phyloP scores from a whole-genome alignment of 2,113 vertebrate species.

The Miniopterus natalensis region DNA sequence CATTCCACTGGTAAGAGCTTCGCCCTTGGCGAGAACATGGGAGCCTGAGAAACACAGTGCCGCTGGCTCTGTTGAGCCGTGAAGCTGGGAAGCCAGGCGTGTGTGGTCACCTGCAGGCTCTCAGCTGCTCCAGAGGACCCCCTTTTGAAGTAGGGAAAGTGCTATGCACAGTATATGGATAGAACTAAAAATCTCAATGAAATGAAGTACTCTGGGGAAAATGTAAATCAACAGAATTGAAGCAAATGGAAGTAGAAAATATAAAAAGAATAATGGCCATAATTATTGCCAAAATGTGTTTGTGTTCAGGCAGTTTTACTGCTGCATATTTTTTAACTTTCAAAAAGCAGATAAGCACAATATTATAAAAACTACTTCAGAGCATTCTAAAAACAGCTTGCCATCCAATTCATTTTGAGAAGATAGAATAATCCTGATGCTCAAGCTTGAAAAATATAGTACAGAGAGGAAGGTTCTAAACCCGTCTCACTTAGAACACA shows the following conservation, averaged over 20 bases:
- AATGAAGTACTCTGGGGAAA: neutral
- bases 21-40: neutral
- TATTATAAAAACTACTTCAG: neutral
- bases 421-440: slow-evolving; percentile 28
- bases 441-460: slow-evolving; percentile 36
- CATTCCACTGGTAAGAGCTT: neutral
- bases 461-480: slow-evolving; percentile 25
- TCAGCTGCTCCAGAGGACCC: neutral
- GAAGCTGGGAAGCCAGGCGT: neutral
- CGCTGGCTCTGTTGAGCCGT: neutral
- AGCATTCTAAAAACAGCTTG: slow-evolving; percentile 15
- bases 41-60: neutral
- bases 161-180: neutral
- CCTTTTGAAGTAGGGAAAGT: neutral
- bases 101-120: neutral
- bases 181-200: neutral
- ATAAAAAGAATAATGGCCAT: neutral
- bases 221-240: slow-evolving; percentile 41
- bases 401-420: slow-evolving; percentile 29
- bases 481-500: neutral
- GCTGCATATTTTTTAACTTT: slow-evolving; percentile 42
- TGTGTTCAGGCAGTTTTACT: slow-evolving; percentile 1
- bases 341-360: neutral
- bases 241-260: slow-evolving; percentile 6
- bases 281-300: slow-evolving; percentile 26